Percentiles rank a stretch among this genome's conserved stretches.
phyloP scores from a whole-genome alignment of 2,888 invertebrate species.

The Nymphalis c-album region DNA sequence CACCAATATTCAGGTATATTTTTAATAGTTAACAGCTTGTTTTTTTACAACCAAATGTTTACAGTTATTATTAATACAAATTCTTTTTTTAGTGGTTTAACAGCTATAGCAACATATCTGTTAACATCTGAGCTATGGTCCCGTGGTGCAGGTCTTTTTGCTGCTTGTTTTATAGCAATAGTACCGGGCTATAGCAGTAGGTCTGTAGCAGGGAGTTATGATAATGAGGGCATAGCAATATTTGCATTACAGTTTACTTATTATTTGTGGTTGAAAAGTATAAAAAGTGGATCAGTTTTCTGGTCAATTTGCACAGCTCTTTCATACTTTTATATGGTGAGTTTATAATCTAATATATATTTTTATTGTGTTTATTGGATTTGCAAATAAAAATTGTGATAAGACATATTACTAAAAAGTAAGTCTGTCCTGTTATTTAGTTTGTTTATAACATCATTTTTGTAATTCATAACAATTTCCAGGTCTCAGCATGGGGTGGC shows the following conservation, averaged over 20 bases:
- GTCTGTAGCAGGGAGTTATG: slow-evolving; percentile 99
- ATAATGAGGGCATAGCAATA: slow-evolving; percentile 99
- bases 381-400: too few species aligned
- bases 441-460: slow-evolving; percentile 10
- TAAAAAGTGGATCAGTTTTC: slow-evolving; percentile 98
- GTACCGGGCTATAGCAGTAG: slow-evolving; percentile 99
- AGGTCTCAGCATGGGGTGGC: slow-evolving; percentile 99
- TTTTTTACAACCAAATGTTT: background rate
- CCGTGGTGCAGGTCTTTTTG: slow-evolving; percentile 97
- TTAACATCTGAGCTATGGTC: slow-evolving; percentile 99
- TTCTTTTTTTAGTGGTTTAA: slow-evolving; percentile 91
- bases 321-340: slow-evolving; percentile 99
- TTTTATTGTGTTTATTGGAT: too few species aligned
- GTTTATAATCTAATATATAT: slow-evolving; percentile 38
- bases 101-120: slow-evolving; percentile 98
- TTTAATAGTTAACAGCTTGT: background rate
- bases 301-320: slow-evolving; percentile 97
- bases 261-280: slow-evolving; percentile 98
- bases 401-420: too few species aligned
- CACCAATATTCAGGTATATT: slow-evolving; percentile 94
- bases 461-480: slow-evolving; percentile 43
- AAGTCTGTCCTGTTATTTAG: background rate
- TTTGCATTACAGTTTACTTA: slow-evolving; percentile 99
- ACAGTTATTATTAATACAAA: background rate
- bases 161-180: slow-evolving; percentile 99